Base-by-base conservation (phyloP, 2,888 invertebrate genomes). In the Apocheima hispidaria region DNA sequence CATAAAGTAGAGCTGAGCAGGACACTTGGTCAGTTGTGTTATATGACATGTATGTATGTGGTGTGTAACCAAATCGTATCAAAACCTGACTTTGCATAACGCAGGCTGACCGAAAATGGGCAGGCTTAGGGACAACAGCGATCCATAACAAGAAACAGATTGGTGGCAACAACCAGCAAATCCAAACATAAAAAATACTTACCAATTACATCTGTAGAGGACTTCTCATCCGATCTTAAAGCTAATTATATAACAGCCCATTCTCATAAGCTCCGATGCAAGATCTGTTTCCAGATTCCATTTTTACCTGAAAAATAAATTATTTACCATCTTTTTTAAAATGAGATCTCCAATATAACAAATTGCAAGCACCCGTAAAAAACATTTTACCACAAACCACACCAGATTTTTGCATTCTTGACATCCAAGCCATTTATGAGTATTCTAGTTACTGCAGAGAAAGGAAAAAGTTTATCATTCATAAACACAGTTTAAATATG, bases 331-430 rank as follows among this genome's bases (percentile, higher is more conserved):
- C n/a, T 21, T 3, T 26, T 14, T 16, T 14, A 43, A 43, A 9
- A 26, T 9, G 6, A 44, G 10, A 16, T 23, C 6, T 21, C 6
- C 6, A n/a, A n/a, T n/a, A n/a, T 49, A 23, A 23, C 7, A 36
- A 50, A 49, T 36, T 51, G 10, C 23, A 59, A 43, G 44, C 51
- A 51, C 44, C 30, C 36, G 38, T 49, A 50, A 55, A 56, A 65
- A 63, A 57, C 44, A 55, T 51, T 60, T 58, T 66, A 70, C 65
- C 64, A 68, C 52, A 61, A 63, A 62, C 51, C 68, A 75, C 74
- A 80, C 81, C 74, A 74, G 66, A 71, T 68, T 74, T 77, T 73
- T 73, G 69, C 83, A 83, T 70, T 74, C 81, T 82, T 80, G 79
- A 66, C 63, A 60, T 51, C 55, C 59, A 73, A 77, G 78, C 66